phyloP scores from a whole-genome alignment of 2,888 invertebrate species.

The Ptychoptera albimana region DNA sequence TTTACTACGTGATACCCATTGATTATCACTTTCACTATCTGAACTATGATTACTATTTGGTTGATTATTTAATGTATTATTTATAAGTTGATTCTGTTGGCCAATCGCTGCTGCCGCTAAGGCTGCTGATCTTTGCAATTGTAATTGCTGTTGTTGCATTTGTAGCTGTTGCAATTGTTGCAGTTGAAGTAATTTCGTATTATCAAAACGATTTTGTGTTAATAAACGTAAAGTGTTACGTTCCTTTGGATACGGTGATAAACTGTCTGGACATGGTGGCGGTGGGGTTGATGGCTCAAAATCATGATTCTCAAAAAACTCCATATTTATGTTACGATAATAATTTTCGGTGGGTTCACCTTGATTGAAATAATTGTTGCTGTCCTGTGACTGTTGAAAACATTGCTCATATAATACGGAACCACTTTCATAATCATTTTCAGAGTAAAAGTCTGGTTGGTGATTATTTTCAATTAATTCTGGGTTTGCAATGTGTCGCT shows the following conservation, averaged over 20 bases:
- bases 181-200: slow-evolving; percentile 9
- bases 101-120: slow-evolving; percentile 3
- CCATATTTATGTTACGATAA: slow-evolving; percentile 18
- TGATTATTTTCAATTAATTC: slow-evolving; percentile 5
- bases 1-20: slow-evolving; percentile 15
- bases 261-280: slow-evolving; percentile 14
- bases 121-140: slow-evolving; percentile 10
- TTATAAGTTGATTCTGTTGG: neutral
- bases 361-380: slow-evolving; percentile 15
- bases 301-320: slow-evolving; percentile 17
- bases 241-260: slow-evolving; percentile 6
- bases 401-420: slow-evolving; percentile 18
- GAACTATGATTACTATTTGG: slow-evolving; percentile 12
- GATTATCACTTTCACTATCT: slow-evolving; percentile 15
- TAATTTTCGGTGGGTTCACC: slow-evolving; percentile 19
- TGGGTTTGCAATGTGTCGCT: slow-evolving; percentile 5
- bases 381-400: slow-evolving; percentile 15
- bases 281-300: slow-evolving; percentile 17
- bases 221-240: slow-evolving; percentile 8
- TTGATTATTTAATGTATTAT: slow-evolving; percentile 1
- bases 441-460: slow-evolving; percentile 11
- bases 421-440: slow-evolving; percentile 18
- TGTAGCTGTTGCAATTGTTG: slow-evolving; percentile 9
- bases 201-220: slow-evolving; percentile 9
- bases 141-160: slow-evolving; percentile 8